Base-by-base conservation (phyloP, 2,888 invertebrate species). In the Busseola fusca region DNA sequence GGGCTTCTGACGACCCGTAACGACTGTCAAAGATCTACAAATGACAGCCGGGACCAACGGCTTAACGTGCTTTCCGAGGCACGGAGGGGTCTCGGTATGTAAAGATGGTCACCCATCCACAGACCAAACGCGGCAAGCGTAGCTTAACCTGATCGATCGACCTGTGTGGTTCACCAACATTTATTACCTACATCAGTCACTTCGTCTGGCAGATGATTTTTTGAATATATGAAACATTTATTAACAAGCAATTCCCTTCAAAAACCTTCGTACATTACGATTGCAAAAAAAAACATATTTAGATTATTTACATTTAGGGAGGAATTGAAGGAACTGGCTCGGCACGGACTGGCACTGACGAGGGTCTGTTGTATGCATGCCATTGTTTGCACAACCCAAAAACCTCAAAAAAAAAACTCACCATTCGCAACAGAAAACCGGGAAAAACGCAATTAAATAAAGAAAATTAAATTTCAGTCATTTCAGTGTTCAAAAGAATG, bases 351-450 rank as follows among this genome's bases (percentile, higher is more conserved):
- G 68, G 27, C 30, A 14, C 30, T 40, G 59, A 73, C 75, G 30
- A 68, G 68, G 59, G 52, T 74, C 30, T 37, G 25, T 45, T 73
- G 27, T 45, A 67, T 66, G 50, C 42, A 59, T 50, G 30, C n/a
- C 16, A 52, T 34, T 34, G 52, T 68, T 73, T 73, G 48, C 40
- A 57, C 21, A 57, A 42, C 18, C 14, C 25, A 50, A 58, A 25
- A 27, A 56, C 10, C 30, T 21, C 6, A 54, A 63, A 72, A 45
- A 25, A n/a, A 37, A n/a, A 18, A n/a, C n/a, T n/a, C 42, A 45
- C 34, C 21, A 54, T 18, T 16, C 21, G n/a, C n/a, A 12, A 18
- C n/a, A 27, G n/a, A 30, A 72, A 52, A 72, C 56, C 16, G 48
- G 3, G 6, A 59, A 58, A 59, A 52, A n/a, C 12, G 37, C 12